Percentiles rank a stretch among this genome's conserved stretches.
These are phyloP conservation scores for Achatina immaculata DNA, from an alignment of 1,140 invertebrate species.

Conservation along the genomic window DNA sequence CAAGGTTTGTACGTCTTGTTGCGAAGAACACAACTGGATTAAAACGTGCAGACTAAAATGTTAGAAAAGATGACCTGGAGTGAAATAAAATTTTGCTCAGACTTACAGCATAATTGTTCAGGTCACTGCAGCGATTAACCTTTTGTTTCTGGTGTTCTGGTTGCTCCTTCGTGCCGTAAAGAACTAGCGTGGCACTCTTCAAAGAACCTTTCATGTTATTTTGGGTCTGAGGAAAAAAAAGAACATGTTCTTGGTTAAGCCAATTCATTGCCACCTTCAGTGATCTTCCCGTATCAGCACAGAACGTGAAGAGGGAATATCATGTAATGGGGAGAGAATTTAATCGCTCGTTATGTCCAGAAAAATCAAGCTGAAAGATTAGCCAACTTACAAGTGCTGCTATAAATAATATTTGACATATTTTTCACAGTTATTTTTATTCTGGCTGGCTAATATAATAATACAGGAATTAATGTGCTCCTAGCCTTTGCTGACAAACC, in stretches of 20 bases:
- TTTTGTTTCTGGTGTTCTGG: neutral
- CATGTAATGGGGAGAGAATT: neutral
- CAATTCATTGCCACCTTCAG: neutral
- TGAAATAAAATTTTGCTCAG: too few relatives aligned
- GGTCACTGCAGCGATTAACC: neutral
- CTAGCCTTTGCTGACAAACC: too few relatives aligned
- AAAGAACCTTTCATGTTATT: neutral
- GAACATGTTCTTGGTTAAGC: neutral
- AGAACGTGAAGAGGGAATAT: neutral
- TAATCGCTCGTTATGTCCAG: neutral
- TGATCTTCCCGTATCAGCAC: neutral
- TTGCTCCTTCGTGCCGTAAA: neutral
- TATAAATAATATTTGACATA: too few relatives aligned
- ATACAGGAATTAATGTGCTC: too few relatives aligned
- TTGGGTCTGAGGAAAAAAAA: neutral
- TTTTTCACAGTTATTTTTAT: too few relatives aligned
- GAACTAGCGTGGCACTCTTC: constrained; percentile 2
- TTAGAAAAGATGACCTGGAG: too few relatives aligned
- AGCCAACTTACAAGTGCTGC: too few relatives aligned
- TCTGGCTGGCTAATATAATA: too few relatives aligned
- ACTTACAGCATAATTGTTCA: neutral
- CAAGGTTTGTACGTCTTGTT: too few relatives aligned
- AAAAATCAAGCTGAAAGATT: neutral
- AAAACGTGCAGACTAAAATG: too few relatives aligned
- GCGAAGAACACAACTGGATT: too few relatives aligned